Evolutionary conservation across 2,888 invertebrate genomes (phyloP), one percentile per base, ranked within the genome.

Genomic region (Epirrhoe alternata): DNA sequence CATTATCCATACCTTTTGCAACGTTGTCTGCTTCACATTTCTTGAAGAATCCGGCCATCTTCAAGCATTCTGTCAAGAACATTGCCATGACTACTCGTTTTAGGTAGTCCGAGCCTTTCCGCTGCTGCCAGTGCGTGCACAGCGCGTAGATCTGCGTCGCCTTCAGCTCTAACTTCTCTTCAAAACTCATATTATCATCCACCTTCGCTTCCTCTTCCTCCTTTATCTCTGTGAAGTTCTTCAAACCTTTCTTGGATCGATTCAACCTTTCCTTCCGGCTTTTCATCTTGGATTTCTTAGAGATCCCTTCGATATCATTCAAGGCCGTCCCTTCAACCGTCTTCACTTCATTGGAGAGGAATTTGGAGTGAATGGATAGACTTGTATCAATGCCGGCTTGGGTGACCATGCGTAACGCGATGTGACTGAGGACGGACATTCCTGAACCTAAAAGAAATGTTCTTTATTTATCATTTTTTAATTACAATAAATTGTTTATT

Each of bases 381-480:
- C 92, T 93, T 30, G 90, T 86, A 1, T 92, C 83, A 0, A 94
- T 81, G 0, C 94, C 94, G 0, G 94, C 94, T 81, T 97, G 96
- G 0, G 97, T 97, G n/a, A 97, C 94, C 88, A 97, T 95, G 57
- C 97, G 92, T 33, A 97, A 82, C 0, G 97, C 96, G 52, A 97
- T 94, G 78, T 95, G 95, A 71, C 96, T 96, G 3, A 97, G 89
- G 56, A 97, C 94, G 61, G 97, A 97, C 96, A 97, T 97, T 0
- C 97, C 97, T 0, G 96, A 96, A 6, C 95, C 95, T 95, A 71
- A 49, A 82, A 5, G 45, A 51, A 58, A 10, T 14, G n/a, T 10
- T 10, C 10, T 38, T 38, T 38, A 24, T 38, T 10, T 38, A 3
- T 0, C 38, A 8, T 38, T 10, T 3, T 38, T 6, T 1, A 38